Evolutionary conservation across 2,113 vertebrate genomes (phyloP), one percentile per base, ranked within the genome.

Genomic region (Chionomys nivalis): DNA sequence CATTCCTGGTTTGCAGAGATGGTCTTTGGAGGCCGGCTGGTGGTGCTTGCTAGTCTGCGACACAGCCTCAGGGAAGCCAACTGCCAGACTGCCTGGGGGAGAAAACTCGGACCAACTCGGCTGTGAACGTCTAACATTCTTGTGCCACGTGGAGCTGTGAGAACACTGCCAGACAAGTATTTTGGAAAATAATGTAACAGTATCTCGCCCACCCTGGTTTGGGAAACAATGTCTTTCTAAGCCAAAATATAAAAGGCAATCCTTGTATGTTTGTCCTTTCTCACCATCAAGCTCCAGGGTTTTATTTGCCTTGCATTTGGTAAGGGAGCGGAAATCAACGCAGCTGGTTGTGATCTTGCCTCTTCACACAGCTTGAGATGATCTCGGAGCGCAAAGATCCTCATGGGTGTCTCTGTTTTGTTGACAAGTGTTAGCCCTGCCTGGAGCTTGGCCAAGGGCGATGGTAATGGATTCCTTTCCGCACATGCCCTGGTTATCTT

Each of bases 321-420:
- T 94, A 87, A 91, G 73, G 4, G 49, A 96, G 39, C 63, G 63
- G 94, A 97, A 97, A 96, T 97, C 96, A 96, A 79, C 78, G 92
- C 97, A 98, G 97, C 97, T 98, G 97, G 97, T 97, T 97, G 87
- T 92, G 92, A 68, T 94, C 88, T 75, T 68, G 86, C 39, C 26
- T 91, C 76, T 88, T 82, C 89, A 63, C 47, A 95, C 70, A 95
- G 92, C 87, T 97, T 97, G 82, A 52, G 98, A 97, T 96, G 94
- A 96, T 97, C 93, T 98, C 97, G 96, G 96, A 93, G 93, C 58
- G 91, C 97, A 95, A 94, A 87, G 96, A 97, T 68, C 89, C 95
- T 77, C 63, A 0, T 26, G 72, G 79, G 86, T 90, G 88, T 93
- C 94, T 97, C 94, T 93, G 70, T 83, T 75, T 76, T 91, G 89